phyloP scores from a whole-genome alignment of 2,113 vertebrate genomes.

The Lagopus muta region DNA sequence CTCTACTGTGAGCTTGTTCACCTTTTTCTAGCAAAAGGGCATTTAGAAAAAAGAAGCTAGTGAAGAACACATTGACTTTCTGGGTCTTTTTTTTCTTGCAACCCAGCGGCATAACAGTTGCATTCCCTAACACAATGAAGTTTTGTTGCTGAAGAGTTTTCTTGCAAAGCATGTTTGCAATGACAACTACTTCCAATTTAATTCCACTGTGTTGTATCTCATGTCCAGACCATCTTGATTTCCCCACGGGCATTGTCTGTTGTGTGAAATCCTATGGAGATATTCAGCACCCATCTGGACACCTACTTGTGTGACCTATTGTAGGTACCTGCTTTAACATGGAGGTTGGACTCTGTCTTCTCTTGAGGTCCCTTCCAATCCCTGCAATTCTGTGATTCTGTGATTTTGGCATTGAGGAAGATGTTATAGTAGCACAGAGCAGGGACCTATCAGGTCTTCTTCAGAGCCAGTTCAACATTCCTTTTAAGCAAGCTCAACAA shows the following conservation, averaged over 20 bases:
- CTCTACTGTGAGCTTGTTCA: not conserved
- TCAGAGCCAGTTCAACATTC: not conserved
- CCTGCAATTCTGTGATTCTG: too few species aligned
- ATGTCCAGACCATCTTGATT: not conserved
- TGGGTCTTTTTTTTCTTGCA: not conserved
- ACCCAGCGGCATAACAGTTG: not conserved
- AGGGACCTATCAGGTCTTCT: not conserved
- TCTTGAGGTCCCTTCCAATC: too few species aligned
- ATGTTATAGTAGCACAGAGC: not conserved
- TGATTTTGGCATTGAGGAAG: not conserved
- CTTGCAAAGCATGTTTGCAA: not conserved
- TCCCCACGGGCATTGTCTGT: not conserved
- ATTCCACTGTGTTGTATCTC: not conserved
- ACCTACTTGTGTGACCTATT: too few species aligned
- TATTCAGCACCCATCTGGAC: too few species aligned
- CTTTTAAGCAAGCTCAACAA: not conserved
- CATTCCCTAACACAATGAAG: not conserved
- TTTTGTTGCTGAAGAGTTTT: not conserved
- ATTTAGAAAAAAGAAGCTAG: not conserved
- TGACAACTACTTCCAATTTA: not conserved
- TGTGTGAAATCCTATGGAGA: not conserved
- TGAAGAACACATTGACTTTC: not conserved
- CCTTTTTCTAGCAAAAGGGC: not conserved
- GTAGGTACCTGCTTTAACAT: too few species aligned
- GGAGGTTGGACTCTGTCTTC: too few species aligned